phyloP scores from a whole-genome alignment of 2,797 vertebrate species.

The Diceros bicornis region DNA sequence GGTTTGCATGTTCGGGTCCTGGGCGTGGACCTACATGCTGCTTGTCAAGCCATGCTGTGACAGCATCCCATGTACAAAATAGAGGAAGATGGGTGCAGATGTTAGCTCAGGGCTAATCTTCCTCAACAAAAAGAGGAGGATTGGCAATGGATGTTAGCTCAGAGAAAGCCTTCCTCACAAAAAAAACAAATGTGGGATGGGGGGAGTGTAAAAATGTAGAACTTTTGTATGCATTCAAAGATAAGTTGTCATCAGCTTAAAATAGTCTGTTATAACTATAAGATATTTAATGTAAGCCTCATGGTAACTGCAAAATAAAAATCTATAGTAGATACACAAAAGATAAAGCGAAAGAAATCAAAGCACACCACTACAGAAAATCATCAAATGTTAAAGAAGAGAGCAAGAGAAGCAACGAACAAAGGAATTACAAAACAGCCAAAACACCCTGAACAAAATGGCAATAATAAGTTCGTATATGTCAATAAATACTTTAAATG shows the following conservation, averaged over 20 bases:
- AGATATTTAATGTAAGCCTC: neutral
- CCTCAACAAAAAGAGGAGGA: no score
- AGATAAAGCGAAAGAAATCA: neutral
- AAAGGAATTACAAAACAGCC: neutral
- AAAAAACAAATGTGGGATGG: neutral
- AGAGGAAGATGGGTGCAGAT: no score
- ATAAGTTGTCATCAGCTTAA: neutral
- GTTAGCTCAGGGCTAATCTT: no score
- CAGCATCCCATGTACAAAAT: no score
- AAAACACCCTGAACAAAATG: neutral
- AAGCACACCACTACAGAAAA: neutral
- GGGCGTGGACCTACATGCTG: no score
- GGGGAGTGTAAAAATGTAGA: neutral
- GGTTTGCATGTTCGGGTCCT: no score
- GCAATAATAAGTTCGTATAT: neutral
- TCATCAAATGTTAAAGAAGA: neutral
- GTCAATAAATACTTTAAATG: neutral
- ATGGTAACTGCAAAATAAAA: neutral
- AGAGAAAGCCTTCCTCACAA: no score
- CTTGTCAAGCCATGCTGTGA: no score
- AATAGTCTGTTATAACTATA: neutral
- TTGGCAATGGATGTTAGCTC: no score
- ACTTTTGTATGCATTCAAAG: neutral
- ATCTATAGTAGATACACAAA: neutral
- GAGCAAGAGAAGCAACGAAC: neutral